Evolutionary conservation across 2,888 invertebrate genomes (phyloP).

Genomic region (Sphaerophoria rueppellii): DNA sequence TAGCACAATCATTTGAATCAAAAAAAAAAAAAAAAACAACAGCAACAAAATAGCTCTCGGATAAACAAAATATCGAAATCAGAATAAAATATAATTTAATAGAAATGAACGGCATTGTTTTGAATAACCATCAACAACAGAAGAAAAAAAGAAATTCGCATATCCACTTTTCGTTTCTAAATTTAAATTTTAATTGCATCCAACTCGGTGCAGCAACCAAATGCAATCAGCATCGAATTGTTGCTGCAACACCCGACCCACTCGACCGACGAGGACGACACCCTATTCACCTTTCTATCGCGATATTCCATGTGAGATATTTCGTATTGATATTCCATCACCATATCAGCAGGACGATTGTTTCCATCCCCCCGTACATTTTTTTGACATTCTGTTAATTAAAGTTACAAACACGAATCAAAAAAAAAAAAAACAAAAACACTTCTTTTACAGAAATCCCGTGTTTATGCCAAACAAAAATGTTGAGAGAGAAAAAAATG

Average conservation of each 20-base stretch:
- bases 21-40: not conserved
- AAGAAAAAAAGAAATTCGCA: not conserved
- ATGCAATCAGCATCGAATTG: slow-evolving; percentile 58
- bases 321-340: not conserved
- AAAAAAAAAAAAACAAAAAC: not conserved
- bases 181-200: slow-evolving; percentile 21
- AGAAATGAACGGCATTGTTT: not conserved
- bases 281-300: not conserved
- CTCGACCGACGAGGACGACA: slow-evolving; percentile 31
- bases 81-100: slow-evolving; percentile 9
- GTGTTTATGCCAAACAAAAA: slow-evolving; percentile 47
- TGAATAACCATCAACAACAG: not conserved
- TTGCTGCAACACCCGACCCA: slow-evolving; percentile 12
- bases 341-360: slow-evolving; percentile 21
- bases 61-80: not conserved
- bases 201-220: slow-evolving; percentile 3
- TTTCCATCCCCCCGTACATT: not conserved
- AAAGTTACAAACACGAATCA: slow-evolving; percentile 56
- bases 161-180: slow-evolving; percentile 9
- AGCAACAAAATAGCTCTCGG: not conserved
- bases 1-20: no score
- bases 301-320: not conserved
- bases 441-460: slow-evolving; percentile 40
- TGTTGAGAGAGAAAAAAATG: not conserved
- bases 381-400: slow-evolving; percentile 68